Percentiles rank a stretch among this genome's conserved stretches.
These are phyloP conservation scores for Leptopilina drosophilae DNA, from an alignment of 2,888 invertebrate species.

Conservation along the genomic window DNA sequence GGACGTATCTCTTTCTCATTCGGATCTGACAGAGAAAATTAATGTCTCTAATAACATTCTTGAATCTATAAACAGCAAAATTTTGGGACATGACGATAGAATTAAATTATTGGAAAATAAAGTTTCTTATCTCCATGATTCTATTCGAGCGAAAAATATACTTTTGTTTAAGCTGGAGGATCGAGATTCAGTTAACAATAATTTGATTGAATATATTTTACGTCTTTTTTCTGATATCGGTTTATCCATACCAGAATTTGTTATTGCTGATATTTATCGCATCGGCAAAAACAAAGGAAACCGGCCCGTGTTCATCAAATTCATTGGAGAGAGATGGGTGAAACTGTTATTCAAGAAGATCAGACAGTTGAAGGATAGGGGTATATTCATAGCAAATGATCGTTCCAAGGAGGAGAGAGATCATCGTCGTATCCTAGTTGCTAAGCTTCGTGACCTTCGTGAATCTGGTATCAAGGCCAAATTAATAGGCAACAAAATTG, in stretches of 20 bases:
- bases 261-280: not conserved
- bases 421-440: not conserved
- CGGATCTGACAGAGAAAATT: not conserved
- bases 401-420: constrained; percentile 2
- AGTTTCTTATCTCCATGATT: not conserved
- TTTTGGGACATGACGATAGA: not conserved
- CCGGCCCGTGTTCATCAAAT: not conserved
- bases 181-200: not conserved
- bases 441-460: not conserved
- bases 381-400: not conserved
- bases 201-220: not conserved
- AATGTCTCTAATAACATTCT: not conserved
- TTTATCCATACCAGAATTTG: not conserved
- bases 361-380: not conserved
- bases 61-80: not conserved
- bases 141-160: not conserved
- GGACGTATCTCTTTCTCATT: not conserved
- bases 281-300: not conserved
- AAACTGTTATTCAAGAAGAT: not conserved
- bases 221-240: not conserved
- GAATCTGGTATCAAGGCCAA: not conserved
- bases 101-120: constrained; percentile 1
- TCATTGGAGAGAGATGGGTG: constrained; percentile 1
- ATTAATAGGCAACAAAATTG: not conserved
- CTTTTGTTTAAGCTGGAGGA: constrained; percentile 1